Evolutionary conservation across 2,797 vertebrate genomes (phyloP).

Genomic region (Enteromius thamalakanensis): DNA sequence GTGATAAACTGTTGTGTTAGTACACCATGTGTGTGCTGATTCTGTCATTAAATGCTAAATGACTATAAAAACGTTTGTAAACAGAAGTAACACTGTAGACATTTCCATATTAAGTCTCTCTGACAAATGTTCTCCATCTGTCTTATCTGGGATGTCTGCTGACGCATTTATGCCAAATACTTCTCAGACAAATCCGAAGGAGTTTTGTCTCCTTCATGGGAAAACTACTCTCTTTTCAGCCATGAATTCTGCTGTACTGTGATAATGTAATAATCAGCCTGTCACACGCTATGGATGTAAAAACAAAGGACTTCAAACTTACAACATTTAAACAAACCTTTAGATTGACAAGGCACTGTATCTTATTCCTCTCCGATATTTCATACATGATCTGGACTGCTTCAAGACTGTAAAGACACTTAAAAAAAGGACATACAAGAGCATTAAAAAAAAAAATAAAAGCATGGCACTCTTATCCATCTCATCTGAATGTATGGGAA

Average conservation of each 20-base stretch:
- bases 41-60: constrained; percentile 12
- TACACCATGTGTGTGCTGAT: neutral
- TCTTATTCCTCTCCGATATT: neutral
- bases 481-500: neutral
- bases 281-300: constrained; percentile 38
- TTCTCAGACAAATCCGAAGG: constrained; percentile 28
- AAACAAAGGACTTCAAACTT: constrained; percentile 24
- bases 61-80: neutral
- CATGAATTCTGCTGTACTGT: constrained; percentile 31
- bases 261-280: constrained; percentile 49
- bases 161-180: constrained; percentile 32
- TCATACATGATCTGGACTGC: constrained; percentile 14
- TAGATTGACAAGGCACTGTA: constrained; percentile 45
- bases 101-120: constrained; percentile 10
- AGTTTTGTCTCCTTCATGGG: constrained; percentile 34
- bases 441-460: too few species aligned
- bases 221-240: constrained; percentile 29
- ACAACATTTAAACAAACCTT: constrained; percentile 21
- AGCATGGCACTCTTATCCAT: neutral
- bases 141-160: constrained; percentile 22
- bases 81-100: constrained; percentile 1
- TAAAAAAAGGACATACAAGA: constrained; percentile 1
- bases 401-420: neutral
- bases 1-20: neutral
- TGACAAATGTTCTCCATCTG: constrained; percentile 38